These are phyloP conservation scores for Zonotrichia leucophrys DNA, from an alignment of 2,113 vertebrate species.

Conservation along the genomic window DNA sequence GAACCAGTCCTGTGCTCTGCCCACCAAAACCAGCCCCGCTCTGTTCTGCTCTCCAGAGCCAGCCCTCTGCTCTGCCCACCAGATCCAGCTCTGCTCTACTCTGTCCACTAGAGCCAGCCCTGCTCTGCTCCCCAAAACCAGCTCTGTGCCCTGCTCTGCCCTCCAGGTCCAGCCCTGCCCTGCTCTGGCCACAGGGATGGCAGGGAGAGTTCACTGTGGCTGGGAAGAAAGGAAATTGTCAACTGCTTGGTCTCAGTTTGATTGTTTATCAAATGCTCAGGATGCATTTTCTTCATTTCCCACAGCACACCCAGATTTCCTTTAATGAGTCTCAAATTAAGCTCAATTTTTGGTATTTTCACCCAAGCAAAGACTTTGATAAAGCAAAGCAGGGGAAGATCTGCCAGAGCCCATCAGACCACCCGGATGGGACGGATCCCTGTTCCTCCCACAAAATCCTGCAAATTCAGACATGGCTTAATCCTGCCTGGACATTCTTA, in stretches of 20 bases:
- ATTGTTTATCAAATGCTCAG: neutral
- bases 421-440: accelerated
- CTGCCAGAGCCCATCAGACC: neutral
- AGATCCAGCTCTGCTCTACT: too few species aligned
- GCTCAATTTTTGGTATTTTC: neutral
- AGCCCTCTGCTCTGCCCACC: too few species aligned
- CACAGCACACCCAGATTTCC: neutral
- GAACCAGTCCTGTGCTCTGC: too few species aligned
- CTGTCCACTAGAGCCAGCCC: too few species aligned
- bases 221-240: neutral
- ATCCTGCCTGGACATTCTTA: neutral
- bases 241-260: neutral
- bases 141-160: neutral
- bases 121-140: too few species aligned
- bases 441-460: neutral
- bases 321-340: neutral
- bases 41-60: too few species aligned
- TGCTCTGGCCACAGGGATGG: accelerated
- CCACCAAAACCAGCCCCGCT: too few species aligned
- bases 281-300: accelerated
- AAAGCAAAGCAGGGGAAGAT: neutral
- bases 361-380: neutral
- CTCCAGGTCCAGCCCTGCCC: accelerated
- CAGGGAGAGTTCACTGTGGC: accelerated
- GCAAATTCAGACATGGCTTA: neutral